Percentiles rank a stretch among this genome's conserved stretches.
phyloP scores from a whole-genome alignment of 2,113 vertebrate species.

The Prionailurus bengalensis region DNA sequence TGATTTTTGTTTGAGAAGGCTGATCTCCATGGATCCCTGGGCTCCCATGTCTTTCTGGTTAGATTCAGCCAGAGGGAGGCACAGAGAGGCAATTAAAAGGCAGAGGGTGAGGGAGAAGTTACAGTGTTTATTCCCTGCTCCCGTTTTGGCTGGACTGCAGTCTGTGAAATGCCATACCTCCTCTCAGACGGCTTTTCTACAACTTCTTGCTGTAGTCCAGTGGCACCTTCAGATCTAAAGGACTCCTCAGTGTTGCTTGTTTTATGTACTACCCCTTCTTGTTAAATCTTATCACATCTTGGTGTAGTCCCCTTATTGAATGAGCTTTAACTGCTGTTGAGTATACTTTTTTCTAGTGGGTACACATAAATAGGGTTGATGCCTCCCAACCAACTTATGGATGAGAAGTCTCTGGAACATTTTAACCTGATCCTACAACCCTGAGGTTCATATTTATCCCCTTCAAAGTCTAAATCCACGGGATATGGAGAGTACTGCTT shows the following conservation, averaged over 20 bases:
- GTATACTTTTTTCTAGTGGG: neutral
- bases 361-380: neutral
- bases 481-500: neutral
- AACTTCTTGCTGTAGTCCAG: neutral
- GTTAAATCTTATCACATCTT: neutral
- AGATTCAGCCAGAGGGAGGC: neutral
- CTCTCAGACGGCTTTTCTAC: neutral
- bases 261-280: neutral
- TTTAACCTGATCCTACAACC: neutral
- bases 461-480: neutral
- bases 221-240: neutral
- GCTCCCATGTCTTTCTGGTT: neutral
- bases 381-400: neutral
- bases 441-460: neutral
- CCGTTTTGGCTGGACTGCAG: neutral
- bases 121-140: neutral
- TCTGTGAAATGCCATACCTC: neutral
- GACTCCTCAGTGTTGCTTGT: neutral
- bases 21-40: neutral
- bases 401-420: neutral
- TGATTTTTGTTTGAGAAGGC: neutral
- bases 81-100: neutral
- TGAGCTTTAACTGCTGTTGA: neutral
- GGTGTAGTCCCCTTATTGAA: neutral
- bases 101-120: neutral